Evolutionary conservation across 2,113 vertebrate species (phyloP), one percentile per base, ranked within the genome.

Genomic region (Echinops telfairi): DNA sequence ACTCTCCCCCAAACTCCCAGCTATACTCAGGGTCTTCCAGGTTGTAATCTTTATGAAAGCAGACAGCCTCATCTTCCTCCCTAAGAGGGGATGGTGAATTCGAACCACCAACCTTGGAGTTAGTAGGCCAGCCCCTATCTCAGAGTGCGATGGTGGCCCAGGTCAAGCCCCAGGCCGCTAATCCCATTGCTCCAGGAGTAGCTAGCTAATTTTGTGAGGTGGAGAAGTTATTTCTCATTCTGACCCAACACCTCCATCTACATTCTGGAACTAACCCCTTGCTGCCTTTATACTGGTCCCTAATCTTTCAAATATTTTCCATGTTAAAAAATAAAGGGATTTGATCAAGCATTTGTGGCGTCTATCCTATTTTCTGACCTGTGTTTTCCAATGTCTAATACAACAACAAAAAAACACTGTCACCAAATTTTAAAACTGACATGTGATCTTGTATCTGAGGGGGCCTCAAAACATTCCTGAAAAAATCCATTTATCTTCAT

Each of bases 321-420:
- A 43, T 68, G 33, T 87, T 83, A 57, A 89, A 85, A 94, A 92
- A 82, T 90, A 87, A 89, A 91, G 90, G 4, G 93, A 53, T 22
- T 83, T 77, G 66, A 90, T 84, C 83, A 93, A 87, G 86, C n/a
- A 82, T 73, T 40, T 89, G 27, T 80, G 47, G 58, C 40, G 86
- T 83, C 75, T 76, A 68, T 60, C 27, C 31, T 66, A 84, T 68
- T 93, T 95, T 83, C 66, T 87, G 47, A 4, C 23, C 19, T 60
- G 17, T 71, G 17, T 78, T 87, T 90, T 95, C 62, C 95, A 88
- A 77, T 71, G 22, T 82, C 62, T 94, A 58, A 68, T 20, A 53
- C 47, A 53, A 53, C 47, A 53, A 47, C 43, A 47, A 47, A 53
- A 53, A 53, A 14, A 2, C 47, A 6, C 5, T 7, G 40, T 40